Conservation (phyloP, 2,797 vertebrate species). For the Schizopygopsis malacanthus region DNA sequence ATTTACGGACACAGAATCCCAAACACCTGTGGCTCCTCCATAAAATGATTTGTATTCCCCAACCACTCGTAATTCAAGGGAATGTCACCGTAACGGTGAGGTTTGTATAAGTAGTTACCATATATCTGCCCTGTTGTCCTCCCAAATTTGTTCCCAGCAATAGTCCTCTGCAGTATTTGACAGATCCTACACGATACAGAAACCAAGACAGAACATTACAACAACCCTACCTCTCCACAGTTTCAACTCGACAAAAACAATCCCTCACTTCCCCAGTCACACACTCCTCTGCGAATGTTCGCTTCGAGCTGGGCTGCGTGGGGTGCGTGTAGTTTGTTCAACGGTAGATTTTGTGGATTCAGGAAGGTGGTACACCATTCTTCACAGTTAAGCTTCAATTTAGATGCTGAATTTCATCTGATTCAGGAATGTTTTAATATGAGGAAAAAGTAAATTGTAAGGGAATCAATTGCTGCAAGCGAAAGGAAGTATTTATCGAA, state of each 20-base stretch:
- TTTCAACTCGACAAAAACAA: slow-evolving; percentile 51
- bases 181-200: slow-evolving; percentile 27
- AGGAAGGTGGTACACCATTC: slow-evolving; percentile 3
- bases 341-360: slow-evolving; percentile 29
- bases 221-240: slow-evolving; percentile 77
- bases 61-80: slow-evolving; percentile 11
- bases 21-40: slow-evolving; percentile 15
- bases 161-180: slow-evolving; percentile 29
- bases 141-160: slow-evolving; percentile 1
- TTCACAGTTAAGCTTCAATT: not conserved
- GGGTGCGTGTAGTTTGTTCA: slow-evolving; percentile 17
- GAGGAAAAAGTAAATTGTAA: slow-evolving; percentile 26
- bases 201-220: slow-evolving; percentile 67
- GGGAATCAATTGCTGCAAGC: slow-evolving; percentile 9
- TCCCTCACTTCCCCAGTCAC: slow-evolving; percentile 2
- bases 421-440: not conserved
- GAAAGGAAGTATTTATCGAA: slow-evolving; percentile 15
- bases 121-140: slow-evolving; percentile 19
- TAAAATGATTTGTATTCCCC: slow-evolving; percentile 15
- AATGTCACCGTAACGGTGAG: slow-evolving; percentile 22
- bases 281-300: slow-evolving; percentile 30
- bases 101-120: not conserved
- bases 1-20: not conserved
- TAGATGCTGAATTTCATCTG: not conserved
- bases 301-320: slow-evolving; percentile 27